phyloP scores from a whole-genome alignment of 35 echinoderm and acorn worm species.

The Diadema setosum region DNA sequence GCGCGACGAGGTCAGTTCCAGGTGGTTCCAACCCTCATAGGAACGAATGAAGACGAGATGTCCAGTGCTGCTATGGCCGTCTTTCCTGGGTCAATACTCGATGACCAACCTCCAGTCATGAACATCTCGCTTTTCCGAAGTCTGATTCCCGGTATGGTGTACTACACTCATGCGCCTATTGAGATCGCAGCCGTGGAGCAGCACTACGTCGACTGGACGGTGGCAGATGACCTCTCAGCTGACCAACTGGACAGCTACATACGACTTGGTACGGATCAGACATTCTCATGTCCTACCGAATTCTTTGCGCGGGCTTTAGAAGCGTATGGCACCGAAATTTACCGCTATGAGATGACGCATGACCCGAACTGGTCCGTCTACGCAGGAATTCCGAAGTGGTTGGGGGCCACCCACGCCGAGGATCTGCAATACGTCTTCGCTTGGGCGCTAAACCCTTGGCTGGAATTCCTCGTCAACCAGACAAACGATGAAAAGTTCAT shows the following conservation, averaged over 20 bases:
- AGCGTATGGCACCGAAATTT: slow-evolving; percentile 28
- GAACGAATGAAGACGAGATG: background rate
- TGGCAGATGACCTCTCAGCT: slow-evolving; percentile 44
- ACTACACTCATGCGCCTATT: background rate
- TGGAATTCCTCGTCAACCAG: background rate
- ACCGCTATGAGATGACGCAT: slow-evolving; percentile 75
- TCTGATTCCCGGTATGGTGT: background rate
- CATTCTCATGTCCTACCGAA: slow-evolving; percentile 68
- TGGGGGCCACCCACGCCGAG: slow-evolving; percentile 51
- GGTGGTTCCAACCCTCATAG: background rate
- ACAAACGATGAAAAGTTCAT: slow-evolving; percentile 50
- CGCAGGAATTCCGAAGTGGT: background rate
- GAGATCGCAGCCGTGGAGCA: slow-evolving; percentile 44
- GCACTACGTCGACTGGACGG: slow-evolving; percentile 71
- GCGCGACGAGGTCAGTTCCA: background rate
- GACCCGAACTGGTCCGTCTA: slow-evolving; percentile 31
- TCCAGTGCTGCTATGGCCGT: background rate
- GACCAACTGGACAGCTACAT: slow-evolving; percentile 46
- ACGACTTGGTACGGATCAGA: slow-evolving; percentile 48
- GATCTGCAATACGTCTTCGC: slow-evolving; percentile 75
- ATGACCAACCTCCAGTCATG: background rate
- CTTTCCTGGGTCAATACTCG: background rate
- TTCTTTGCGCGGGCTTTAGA: slow-evolving; percentile 15
- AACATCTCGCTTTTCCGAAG: background rate
- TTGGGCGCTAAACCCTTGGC: background rate